Percentiles rank a stretch among this genome's conserved stretches.
Conservation (phyloP, 2,113 vertebrate species). For the Calidris pygmaea region DNA sequence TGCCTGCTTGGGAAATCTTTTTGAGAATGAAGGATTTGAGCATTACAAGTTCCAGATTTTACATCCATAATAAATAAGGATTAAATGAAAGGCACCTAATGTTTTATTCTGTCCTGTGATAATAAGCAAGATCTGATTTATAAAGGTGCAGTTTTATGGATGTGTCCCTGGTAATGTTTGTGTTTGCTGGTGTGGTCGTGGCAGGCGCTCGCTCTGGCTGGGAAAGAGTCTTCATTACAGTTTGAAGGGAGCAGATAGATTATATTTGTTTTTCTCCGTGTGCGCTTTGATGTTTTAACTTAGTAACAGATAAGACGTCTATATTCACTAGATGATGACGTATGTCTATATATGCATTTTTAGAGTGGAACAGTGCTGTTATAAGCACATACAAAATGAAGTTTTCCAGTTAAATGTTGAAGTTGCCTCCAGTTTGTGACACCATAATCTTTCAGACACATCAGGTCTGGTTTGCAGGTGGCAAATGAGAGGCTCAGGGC, state of each 20-base stretch:
- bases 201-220: fast-evolving
- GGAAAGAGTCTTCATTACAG: background rate
- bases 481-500: background rate
- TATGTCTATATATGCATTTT: background rate
- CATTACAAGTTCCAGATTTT: background rate
- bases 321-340: background rate
- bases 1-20: background rate
- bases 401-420: background rate
- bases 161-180: background rate
- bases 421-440: background rate
- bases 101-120: background rate
- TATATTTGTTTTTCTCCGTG: background rate
- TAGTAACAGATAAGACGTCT: background rate
- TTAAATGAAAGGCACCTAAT: background rate
- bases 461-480: background rate
- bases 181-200: background rate
- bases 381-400: background rate
- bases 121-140: background rate
- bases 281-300: background rate
- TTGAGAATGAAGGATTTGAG: background rate
- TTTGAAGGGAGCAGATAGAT: background rate
- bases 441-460: background rate
- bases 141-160: background rate
- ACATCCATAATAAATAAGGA: background rate
- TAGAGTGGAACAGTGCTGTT: background rate